Evolutionary conservation across 1,140 invertebrate genomes (phyloP).

Genomic region (Pissodes strobi): DNA sequence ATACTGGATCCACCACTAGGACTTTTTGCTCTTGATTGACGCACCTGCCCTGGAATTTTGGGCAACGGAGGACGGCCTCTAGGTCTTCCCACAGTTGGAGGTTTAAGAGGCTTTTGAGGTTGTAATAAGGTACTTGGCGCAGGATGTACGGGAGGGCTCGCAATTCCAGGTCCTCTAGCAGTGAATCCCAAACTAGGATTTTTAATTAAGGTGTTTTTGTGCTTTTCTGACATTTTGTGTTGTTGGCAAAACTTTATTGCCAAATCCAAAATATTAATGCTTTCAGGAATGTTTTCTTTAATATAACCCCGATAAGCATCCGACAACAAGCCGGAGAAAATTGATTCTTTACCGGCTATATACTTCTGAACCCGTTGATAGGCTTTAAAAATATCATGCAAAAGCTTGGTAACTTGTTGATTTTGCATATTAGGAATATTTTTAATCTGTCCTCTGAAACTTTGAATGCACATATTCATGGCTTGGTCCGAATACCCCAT

Average conservation of each 20-base stretch:
- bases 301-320: slow-evolving; percentile 65
- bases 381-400: slow-evolving; percentile 67
- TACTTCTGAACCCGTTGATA: slow-evolving; percentile 66
- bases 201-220: slow-evolving; percentile 17
- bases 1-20: slow-evolving; percentile 11
- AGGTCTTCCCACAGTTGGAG: slow-evolving; percentile 47
- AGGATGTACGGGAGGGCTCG: slow-evolving; percentile 42
- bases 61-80: slow-evolving; percentile 52
- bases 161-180: slow-evolving; percentile 22
- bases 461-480: slow-evolving; percentile 68
- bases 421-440: slow-evolving; percentile 44
- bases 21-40: slow-evolving; percentile 39
- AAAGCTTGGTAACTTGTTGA: slow-evolving; percentile 50
- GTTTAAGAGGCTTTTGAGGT: slow-evolving; percentile 37
- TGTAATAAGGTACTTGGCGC: slow-evolving; percentile 37
- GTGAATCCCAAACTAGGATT: slow-evolving; percentile 20
- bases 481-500: slow-evolving; percentile 77
- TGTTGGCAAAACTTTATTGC: slow-evolving; percentile 56
- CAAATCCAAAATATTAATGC: slow-evolving; percentile 53
- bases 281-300: slow-evolving; percentile 54
- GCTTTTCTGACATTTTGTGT: slow-evolving; percentile 48
- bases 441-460: slow-evolving; percentile 58
- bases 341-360: slow-evolving; percentile 60
- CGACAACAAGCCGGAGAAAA: slow-evolving; percentile 63
- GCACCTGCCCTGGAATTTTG: slow-evolving; percentile 42